A percentile compares a stretch with the other conserved stretches of the same genome.
Conservation (phyloP, 1,140 invertebrate species). For the Zaprionus davidi region DNA sequence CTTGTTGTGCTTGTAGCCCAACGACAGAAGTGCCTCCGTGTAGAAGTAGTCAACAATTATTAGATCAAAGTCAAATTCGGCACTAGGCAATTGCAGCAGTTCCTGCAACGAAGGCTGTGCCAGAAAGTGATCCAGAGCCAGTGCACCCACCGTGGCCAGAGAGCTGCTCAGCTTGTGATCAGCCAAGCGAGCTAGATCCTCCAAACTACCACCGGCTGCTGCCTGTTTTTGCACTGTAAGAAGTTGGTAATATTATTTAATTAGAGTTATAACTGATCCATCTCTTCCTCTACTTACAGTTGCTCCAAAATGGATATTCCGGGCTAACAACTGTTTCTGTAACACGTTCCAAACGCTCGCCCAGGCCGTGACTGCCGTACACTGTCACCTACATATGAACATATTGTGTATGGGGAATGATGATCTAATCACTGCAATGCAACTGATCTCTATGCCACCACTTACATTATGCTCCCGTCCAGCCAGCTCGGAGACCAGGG, state of each 20-base stretch:
- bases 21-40: conserved; percentile 83
- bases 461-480: conserved; percentile 75
- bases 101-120: conserved; percentile 50
- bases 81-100: conserved; percentile 47
- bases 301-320: conserved; percentile 70
- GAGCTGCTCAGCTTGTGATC: conserved; percentile 49
- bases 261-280: background rate
- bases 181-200: conserved; percentile 46
- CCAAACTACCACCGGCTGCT: conserved; percentile 49
- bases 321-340: conserved; percentile 64
- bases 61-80: conserved; percentile 84
- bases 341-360: conserved; percentile 63
- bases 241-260: background rate
- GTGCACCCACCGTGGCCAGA: conserved; percentile 56
- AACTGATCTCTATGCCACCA: background rate
- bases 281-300: conserved; percentile 51
- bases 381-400: conserved; percentile 55
- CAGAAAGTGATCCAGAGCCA: conserved; percentile 67
- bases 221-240: conserved; percentile 63
- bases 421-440: background rate
- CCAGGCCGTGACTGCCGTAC: conserved; percentile 64
- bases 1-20: conserved; percentile 81
- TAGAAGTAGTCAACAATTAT: conserved; percentile 84
- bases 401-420: background rate
- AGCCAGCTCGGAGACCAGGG: conserved; percentile 77